These are phyloP conservation scores for Lapara coniferarum DNA, from an alignment of 2,888 invertebrate genomes.

Conservation along the genomic window DNA sequence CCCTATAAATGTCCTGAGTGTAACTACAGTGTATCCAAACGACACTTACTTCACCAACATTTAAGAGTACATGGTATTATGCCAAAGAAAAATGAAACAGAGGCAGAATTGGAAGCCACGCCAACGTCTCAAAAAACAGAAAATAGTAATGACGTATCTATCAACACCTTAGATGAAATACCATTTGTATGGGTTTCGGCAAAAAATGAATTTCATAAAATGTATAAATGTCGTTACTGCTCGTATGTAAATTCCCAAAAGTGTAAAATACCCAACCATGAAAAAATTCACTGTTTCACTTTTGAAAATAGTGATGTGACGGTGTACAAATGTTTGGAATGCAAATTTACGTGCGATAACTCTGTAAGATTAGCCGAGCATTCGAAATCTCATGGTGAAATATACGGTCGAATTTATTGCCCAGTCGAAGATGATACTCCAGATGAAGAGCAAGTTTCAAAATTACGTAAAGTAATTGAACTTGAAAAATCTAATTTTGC, in stretches of 20 bases:
- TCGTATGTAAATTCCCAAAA: slow-evolving; percentile 92
- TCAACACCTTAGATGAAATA: slow-evolving; percentile 83
- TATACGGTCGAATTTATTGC: slow-evolving; percentile 88
- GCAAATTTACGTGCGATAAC: slow-evolving; percentile 90
- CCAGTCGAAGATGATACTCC: slow-evolving; percentile 86
- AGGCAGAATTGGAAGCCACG: slow-evolving; percentile 70
- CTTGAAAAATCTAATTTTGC: slow-evolving; percentile 58
- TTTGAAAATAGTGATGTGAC: slow-evolving; percentile 81
- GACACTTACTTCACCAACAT: slow-evolving; percentile 92
- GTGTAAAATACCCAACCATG: slow-evolving; percentile 92
- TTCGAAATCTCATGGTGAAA: slow-evolving; percentile 89
- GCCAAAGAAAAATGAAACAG: slow-evolving; percentile 69
- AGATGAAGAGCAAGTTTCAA: slow-evolving; percentile 86
- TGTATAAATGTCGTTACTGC: slow-evolving; percentile 93
- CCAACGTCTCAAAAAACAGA: slow-evolving; percentile 47
- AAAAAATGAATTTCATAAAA: slow-evolving; percentile 88
- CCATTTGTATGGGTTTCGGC: slow-evolving; percentile 91
- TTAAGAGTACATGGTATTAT: slow-evolving; percentile 88
- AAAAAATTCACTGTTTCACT: slow-evolving; percentile 87
- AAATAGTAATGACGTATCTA: slow-evolving; percentile 50
- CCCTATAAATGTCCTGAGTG: slow-evolving; percentile 92
- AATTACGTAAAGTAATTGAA: slow-evolving; percentile 70
- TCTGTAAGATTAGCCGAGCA: slow-evolving; percentile 88
- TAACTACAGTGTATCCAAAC: slow-evolving; percentile 91
- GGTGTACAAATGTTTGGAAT: slow-evolving; percentile 87